Evolutionary conservation across 2,888 invertebrate genomes (phyloP), one percentile per base, ranked within the genome.

Genomic region (Apamea epomidion): DNA sequence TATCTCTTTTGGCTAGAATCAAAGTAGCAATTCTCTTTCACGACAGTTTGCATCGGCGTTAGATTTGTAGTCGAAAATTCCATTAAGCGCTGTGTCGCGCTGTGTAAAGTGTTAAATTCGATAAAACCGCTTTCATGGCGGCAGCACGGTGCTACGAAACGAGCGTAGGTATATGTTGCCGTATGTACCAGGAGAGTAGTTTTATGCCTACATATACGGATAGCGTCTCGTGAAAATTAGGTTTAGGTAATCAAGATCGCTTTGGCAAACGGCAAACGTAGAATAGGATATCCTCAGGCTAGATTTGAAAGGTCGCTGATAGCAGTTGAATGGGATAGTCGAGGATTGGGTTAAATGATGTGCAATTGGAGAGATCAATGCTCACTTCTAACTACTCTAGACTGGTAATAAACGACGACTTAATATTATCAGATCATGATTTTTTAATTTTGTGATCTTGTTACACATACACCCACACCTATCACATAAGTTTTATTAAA

Each of bases 101-200:
- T 86, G 80, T 88, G 87, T 87, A 81, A 81, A 88, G 87, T 88
- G 87, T 88, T 84, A 87, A 88, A 88, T 88, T 88, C 89, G 82
- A 88, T 88, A 87, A 88, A 88, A 88, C 85, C 81, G 79, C 89
- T 88, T 88, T 87, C 74, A 88, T 85, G 77, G 82, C 85, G 64
- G 84, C 84, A 51, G 75, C 88, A 48, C 80, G 32, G 76, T 62
- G 51, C 67, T 32, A 48, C 29, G 72, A 65, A 65, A 77, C 73
- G 80, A 64, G 74, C 32, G 67, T 60, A 54, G 37, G 64, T 76
- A 65, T 80, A 76, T 62, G 68, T 65, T 48, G 67, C 42, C 48
- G 0, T 75, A 65, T 80, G 42, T 65, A 73, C 45, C 67, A 60
- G 58, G 71, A 14, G 67, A 69, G 37, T 82, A 74, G 71, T 78